These are phyloP conservation scores for Epinotia ramella DNA, from an alignment of 2,888 invertebrate species.

Conservation along the genomic window DNA sequence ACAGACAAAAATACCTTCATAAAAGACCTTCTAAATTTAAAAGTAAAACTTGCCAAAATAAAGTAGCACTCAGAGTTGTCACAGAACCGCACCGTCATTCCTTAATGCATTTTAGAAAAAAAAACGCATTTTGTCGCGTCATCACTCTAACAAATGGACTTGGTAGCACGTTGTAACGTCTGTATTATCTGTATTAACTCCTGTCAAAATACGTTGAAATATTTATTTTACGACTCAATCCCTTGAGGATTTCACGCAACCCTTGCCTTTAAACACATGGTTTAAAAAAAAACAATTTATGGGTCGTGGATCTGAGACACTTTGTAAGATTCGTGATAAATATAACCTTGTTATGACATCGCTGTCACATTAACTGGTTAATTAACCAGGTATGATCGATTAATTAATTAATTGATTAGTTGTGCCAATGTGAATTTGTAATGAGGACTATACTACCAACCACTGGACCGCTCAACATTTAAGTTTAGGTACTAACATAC, in stretches of 20 bases:
- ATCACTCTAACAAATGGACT: conserved; percentile 53
- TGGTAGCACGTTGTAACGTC: conserved; percentile 48
- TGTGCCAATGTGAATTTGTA: too few species aligned
- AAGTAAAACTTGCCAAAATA: conserved; percentile 44
- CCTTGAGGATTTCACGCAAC: conserved; percentile 28
- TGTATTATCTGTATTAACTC: conserved; percentile 42
- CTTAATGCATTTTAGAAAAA: conserved; percentile 52
- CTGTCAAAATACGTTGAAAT: conserved; percentile 54
- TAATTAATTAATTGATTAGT: too few species aligned
- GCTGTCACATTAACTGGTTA: neutral
- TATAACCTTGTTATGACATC: too few species aligned
- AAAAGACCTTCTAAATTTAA: neutral
- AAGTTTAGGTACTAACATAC: too few species aligned
- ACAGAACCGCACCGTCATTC: conserved; percentile 48
- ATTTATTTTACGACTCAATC: conserved; percentile 41
- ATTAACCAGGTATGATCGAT: neutral
- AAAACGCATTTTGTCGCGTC: conserved; percentile 50
- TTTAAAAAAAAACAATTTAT: neutral
- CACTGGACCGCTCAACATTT: too few species aligned
- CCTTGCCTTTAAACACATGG: conserved; percentile 1
- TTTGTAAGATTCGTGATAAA: neutral
- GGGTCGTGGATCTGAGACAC: neutral
- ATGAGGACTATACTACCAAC: too few species aligned
- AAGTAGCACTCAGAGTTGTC: conserved; percentile 45
- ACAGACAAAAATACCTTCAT: neutral